These are phyloP conservation scores for Decapterus maruadsi DNA, from an alignment of 2,797 vertebrate genomes.

Conservation along the genomic window DNA sequence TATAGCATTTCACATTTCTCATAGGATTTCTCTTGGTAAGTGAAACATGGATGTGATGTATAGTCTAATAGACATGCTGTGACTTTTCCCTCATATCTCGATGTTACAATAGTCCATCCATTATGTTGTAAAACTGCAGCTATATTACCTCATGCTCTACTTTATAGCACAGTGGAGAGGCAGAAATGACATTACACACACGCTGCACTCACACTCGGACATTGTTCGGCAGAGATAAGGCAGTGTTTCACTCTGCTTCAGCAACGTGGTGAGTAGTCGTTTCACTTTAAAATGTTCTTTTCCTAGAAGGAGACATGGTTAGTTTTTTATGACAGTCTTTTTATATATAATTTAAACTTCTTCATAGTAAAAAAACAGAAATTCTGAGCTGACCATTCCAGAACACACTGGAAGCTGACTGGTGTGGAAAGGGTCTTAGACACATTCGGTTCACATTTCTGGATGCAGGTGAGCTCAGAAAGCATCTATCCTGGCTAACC, in stretches of 20 bases:
- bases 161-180: not conserved
- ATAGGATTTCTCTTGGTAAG: not conserved
- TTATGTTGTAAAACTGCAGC: constrained; percentile 32
- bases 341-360: no score
- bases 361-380: not conserved
- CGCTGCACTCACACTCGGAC: not conserved
- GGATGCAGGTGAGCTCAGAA: no score
- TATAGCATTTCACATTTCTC: no score
- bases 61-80: not conserved
- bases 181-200: not conserved
- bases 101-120: constrained; percentile 40
- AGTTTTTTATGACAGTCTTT: not conserved
- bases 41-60: not conserved
- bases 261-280: constrained; percentile 36
- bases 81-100: constrained; percentile 7
- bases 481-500: no score
- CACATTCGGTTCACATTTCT: no score
- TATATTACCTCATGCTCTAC: not conserved
- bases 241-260: not conserved
- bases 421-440: not conserved
- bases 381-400: not conserved
- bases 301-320: no score
- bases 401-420: not conserved
- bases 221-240: not conserved
- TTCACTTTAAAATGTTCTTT: not conserved